These are phyloP conservation scores for Drosophila pectinifera DNA, from an alignment of 1,140 invertebrate genomes.

Conservation along the genomic window DNA sequence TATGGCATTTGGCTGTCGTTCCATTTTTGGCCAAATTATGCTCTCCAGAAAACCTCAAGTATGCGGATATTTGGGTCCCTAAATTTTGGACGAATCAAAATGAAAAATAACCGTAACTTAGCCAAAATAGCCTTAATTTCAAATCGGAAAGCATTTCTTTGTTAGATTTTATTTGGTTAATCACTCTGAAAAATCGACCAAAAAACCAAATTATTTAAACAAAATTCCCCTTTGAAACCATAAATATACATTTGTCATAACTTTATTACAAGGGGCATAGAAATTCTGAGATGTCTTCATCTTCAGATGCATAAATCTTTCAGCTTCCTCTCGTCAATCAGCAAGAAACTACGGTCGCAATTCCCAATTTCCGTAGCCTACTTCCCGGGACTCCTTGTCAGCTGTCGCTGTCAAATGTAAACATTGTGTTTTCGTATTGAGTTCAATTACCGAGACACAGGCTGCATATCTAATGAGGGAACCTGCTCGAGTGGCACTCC, in stretches of 20 bases:
- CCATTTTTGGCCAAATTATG: no score
- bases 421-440: conserved; percentile 67
- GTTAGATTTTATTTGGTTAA: no score
- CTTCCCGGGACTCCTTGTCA: conserved; percentile 23
- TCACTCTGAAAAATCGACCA: no score
- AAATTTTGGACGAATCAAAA: no score
- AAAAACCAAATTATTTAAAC: no score
- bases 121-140: no score
- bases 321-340: conserved; percentile 12
- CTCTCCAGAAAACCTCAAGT: no score
- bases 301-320: conserved; percentile 1
- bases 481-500: conserved; percentile 23
- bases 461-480: conserved; percentile 67
- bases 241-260: background rate
- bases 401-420: conserved; percentile 45
- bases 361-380: conserved; percentile 31
- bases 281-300: no score
- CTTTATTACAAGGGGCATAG: background rate
- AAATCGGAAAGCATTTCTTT: no score
- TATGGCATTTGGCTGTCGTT: no score
- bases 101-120: no score
- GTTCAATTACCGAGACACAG: conserved; percentile 71
- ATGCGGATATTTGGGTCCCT: no score
- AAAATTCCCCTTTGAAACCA: background rate
- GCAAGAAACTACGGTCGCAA: background rate